These are phyloP conservation scores for Drosophila yakuba DNA, from an alignment of 1,140 invertebrate genomes.

Conservation along the genomic window DNA sequence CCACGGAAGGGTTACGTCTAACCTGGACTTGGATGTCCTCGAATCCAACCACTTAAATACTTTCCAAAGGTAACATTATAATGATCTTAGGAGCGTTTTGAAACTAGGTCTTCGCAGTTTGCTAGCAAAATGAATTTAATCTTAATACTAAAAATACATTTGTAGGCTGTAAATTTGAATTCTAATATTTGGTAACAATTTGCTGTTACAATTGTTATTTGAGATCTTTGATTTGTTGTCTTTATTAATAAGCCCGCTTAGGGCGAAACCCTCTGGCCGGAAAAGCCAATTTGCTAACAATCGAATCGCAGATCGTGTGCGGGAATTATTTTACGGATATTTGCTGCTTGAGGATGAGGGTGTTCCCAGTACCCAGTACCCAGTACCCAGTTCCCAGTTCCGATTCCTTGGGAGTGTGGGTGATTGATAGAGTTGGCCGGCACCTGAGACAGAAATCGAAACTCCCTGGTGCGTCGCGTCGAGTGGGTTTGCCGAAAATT, in stretches of 20 bases:
- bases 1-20: constrained; percentile 9
- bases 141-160: too few species aligned
- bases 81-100: too few species aligned
- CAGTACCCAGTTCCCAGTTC: too few species aligned
- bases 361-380: too few species aligned
- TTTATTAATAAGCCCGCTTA: constrained; percentile 13
- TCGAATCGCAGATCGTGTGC: constrained; percentile 35
- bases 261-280: not conserved
- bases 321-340: not conserved
- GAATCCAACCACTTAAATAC: not conserved
- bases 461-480: constrained; percentile 13
- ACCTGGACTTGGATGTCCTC: not conserved
- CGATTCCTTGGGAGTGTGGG: not conserved
- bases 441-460: constrained; percentile 48
- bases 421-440: constrained; percentile 43
- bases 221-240: constrained; percentile 12
- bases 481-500: constrained; percentile 69
- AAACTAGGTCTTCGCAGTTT: too few species aligned
- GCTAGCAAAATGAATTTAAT: too few species aligned
- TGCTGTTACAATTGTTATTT: not conserved
- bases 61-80: too few species aligned
- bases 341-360: not conserved
- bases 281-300: constrained; percentile 49
- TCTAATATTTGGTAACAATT: too few species aligned
- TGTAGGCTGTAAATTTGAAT: too few species aligned